Evolutionary conservation across 1,140 invertebrate genomes (phyloP).

Genomic region (Zaprionus kolodkinae): DNA sequence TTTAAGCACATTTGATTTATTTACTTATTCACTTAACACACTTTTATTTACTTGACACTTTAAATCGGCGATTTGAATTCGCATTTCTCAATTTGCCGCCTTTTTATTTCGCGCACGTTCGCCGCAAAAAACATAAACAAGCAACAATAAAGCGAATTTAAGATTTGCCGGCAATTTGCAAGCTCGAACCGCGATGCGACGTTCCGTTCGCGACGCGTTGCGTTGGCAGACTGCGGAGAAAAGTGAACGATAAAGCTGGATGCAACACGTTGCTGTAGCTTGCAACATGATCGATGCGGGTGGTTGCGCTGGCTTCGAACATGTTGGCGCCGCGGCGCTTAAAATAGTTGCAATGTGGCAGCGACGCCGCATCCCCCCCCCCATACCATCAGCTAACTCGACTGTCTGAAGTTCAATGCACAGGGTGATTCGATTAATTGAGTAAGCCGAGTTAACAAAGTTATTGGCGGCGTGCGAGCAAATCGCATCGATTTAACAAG

Average conservation of each 20-base stretch:
- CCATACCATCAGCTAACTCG: background rate
- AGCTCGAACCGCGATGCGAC: background rate
- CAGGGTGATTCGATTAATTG: slow-evolving; percentile 53
- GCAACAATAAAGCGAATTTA: slow-evolving; percentile 31
- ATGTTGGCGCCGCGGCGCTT: slow-evolving; percentile 13
- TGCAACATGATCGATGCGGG: slow-evolving; percentile 37
- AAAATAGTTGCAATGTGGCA: slow-evolving; percentile 42
- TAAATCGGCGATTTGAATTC: slow-evolving; percentile 17
- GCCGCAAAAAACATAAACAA: slow-evolving; percentile 51
- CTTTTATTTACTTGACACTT: slow-evolving; percentile 7
- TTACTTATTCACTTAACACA: slow-evolving; percentile 28
- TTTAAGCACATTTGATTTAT: background rate
- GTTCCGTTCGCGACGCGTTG: slow-evolving; percentile 42
- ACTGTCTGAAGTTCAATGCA: slow-evolving; percentile 62
- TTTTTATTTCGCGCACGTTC: slow-evolving; percentile 41
- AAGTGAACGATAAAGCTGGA: background rate
- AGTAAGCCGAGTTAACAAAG: slow-evolving; percentile 52
- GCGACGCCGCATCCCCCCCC: too few species aligned
- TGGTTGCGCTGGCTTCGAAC: slow-evolving; percentile 12
- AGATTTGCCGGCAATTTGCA: slow-evolving; percentile 32
- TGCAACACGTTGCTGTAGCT: slow-evolving; percentile 7
- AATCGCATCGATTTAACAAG: slow-evolving; percentile 72
- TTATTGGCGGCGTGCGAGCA: slow-evolving; percentile 58
- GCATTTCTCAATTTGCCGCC: slow-evolving; percentile 47
- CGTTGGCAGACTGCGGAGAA: slow-evolving; percentile 25